These are phyloP conservation scores for Pao palembangensis DNA, from an alignment of 2,113 vertebrate genomes.

Conservation along the genomic window DNA sequence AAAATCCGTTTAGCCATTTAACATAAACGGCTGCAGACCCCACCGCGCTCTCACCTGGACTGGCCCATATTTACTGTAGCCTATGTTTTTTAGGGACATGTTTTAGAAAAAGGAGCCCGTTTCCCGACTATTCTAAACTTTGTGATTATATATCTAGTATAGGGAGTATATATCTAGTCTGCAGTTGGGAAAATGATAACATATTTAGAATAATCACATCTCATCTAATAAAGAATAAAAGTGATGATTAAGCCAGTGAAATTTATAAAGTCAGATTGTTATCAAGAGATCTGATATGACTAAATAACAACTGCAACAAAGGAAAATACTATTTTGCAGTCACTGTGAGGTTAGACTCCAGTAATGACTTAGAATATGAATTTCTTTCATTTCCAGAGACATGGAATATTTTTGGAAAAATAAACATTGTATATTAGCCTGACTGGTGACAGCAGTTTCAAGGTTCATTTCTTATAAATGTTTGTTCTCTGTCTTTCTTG, in stretches of 20 bases:
- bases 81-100: neutral
- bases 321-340: neutral
- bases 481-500: neutral
- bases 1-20: conserved; percentile 49
- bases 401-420: neutral
- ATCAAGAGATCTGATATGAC: conserved; percentile 11
- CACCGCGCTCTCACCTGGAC: conserved; percentile 12
- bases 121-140: too few species aligned
- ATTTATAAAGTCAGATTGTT: too few species aligned
- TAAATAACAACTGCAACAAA: neutral
- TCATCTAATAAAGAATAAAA: conserved; percentile 9
- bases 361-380: too few species aligned
- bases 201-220: too few species aligned
- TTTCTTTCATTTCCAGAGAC: neutral
- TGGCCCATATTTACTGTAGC: neutral
- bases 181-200: too few species aligned
- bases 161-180: too few species aligned
- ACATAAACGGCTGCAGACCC: conserved; percentile 22
- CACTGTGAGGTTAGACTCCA: neutral
- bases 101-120: too few species aligned
- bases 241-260: neutral
- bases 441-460: neutral
- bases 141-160: too few species aligned
- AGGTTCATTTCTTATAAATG: neutral
- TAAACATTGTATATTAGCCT: neutral